Evolutionary conservation across 2,888 invertebrate species (phyloP).

Genomic region (Dilophus febrilis): DNA sequence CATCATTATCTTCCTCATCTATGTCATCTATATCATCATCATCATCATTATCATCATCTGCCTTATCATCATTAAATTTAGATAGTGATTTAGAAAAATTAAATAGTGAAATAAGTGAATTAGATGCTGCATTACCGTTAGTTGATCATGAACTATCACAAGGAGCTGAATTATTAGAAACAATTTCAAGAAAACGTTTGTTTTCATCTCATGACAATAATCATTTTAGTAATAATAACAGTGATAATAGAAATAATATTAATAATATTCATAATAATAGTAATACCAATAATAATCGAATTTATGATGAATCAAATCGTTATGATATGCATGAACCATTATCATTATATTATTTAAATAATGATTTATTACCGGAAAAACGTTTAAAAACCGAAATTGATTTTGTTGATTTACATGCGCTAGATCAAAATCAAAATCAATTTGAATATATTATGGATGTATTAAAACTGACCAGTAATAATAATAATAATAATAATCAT

Average conservation of each 20-base stretch:
- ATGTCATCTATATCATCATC: conserved; percentile 1
- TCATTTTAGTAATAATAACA: no score
- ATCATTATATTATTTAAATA: conserved; percentile 53
- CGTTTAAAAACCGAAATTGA: conserved; percentile 19
- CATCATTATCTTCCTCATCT: background rate
- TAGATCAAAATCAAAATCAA: conserved; percentile 25
- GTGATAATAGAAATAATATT: no score
- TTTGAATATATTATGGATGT: conserved; percentile 33
- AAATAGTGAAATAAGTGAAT: conserved; percentile 30
- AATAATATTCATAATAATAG: background rate
- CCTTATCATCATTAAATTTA: conserved; percentile 11
- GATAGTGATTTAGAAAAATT: conserved; percentile 31
- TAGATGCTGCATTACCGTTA: conserved; percentile 30
- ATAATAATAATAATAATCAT: no score
- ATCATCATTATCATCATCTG: background rate
- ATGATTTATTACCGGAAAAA: conserved; percentile 31
- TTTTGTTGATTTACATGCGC: conserved; percentile 16
- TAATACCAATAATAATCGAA: no score
- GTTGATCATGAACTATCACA: conserved; percentile 31
- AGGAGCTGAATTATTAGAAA: conserved; percentile 29
- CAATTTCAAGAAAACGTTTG: conserved; percentile 26
- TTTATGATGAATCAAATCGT: background rate
- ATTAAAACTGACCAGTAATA: conserved; percentile 20
- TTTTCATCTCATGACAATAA: conserved; percentile 31
- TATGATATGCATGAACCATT: conserved; percentile 45